These are phyloP conservation scores for Chaetophractus vellerosus DNA, from an alignment of 2,797 vertebrate species.

Conservation along the genomic window DNA sequence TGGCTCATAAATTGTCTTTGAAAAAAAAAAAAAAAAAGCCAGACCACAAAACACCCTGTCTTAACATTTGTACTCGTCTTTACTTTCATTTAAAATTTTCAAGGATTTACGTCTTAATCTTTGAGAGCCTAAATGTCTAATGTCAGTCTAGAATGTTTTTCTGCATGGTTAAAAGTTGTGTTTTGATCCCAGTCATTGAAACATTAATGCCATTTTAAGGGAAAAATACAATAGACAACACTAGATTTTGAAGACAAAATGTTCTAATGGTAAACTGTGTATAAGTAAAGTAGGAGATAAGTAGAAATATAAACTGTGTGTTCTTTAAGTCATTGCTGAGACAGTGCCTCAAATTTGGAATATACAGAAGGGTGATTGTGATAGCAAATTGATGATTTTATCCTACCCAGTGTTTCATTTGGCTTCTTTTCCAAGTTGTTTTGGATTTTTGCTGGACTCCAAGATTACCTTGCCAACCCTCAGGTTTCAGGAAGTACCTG, in stretches of 20 bases:
- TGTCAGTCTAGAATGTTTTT: background rate
- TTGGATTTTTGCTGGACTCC: background rate
- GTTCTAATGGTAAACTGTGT: background rate
- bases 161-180: background rate
- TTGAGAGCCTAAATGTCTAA: background rate
- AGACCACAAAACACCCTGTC: background rate
- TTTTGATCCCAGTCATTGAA: slow-evolving; percentile 1
- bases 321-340: background rate
- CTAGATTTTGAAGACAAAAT: background rate
- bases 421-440: background rate
- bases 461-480: background rate
- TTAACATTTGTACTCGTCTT: slow-evolving; percentile 42
- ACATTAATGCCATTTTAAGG: slow-evolving; percentile 29
- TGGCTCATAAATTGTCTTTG: background rate
- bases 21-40: background rate
- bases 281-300: background rate
- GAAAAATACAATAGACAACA: background rate
- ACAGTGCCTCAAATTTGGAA: background rate
- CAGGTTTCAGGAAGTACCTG: background rate
- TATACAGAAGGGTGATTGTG: background rate
- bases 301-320: background rate
- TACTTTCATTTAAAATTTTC: slow-evolving; percentile 18
- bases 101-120: slow-evolving; percentile 14
- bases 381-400: background rate
- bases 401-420: background rate